phyloP scores from a whole-genome alignment of 2,113 vertebrate genomes.

The Macquaria australasica region DNA sequence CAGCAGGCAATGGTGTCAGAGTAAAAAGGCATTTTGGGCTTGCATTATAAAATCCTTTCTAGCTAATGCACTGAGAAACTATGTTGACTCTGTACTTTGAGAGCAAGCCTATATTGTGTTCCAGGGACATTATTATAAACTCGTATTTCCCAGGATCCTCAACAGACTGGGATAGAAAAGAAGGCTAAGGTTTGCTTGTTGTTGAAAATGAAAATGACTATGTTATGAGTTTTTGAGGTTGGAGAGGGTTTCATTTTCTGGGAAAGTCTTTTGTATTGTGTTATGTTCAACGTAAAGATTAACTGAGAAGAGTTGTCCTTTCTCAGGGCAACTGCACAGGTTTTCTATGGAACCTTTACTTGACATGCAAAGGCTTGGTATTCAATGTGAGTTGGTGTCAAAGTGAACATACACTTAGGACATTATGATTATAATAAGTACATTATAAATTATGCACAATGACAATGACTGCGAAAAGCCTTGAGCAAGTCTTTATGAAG shows the following conservation, averaged over 20 bases:
- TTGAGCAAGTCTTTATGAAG: not conserved
- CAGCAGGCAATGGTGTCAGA: conserved; percentile 43
- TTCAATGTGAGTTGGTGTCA: not conserved
- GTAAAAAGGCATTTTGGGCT: conserved; percentile 18
- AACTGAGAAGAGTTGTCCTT: not conserved
- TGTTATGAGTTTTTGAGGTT: not conserved
- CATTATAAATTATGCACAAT: not conserved
- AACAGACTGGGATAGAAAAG: not conserved
- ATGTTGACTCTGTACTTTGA: not conserved
- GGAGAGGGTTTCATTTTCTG: not conserved
- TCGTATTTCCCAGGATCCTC: not conserved
- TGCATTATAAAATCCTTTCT: conserved; percentile 6
- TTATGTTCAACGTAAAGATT: not conserved
- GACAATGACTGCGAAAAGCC: not conserved
- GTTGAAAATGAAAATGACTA: not conserved
- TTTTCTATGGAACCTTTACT: not conserved
- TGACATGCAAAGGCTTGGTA: not conserved
- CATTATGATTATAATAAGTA: not conserved
- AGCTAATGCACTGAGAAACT: not conserved
- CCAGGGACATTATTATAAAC: not conserved
- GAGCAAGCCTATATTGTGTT: not conserved
- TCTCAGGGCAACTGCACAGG: not conserved
- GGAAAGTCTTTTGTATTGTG: not conserved
- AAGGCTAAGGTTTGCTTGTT: not conserved
- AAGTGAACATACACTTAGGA: not conserved